These are phyloP conservation scores for Macrobrachium nipponense DNA, from an alignment of 1,140 invertebrate genomes.

Conservation along the genomic window DNA sequence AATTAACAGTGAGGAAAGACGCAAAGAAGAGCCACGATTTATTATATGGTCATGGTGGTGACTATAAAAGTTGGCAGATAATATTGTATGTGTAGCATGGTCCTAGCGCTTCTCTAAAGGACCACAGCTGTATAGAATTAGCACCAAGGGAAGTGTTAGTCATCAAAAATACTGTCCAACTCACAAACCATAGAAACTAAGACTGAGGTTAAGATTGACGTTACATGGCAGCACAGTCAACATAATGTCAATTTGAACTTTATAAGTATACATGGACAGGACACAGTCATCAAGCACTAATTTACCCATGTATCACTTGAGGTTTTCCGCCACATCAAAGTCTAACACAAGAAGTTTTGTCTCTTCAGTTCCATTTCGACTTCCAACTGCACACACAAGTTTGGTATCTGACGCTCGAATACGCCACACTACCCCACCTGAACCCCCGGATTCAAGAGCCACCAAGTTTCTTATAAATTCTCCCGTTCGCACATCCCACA, in stretches of 20 bases:
- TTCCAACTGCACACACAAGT: constrained; percentile 97
- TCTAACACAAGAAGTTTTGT: constrained; percentile 97
- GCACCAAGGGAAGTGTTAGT: constrained; percentile 57
- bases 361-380: constrained; percentile 91
- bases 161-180: constrained; percentile 57
- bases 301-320: constrained; percentile 59
- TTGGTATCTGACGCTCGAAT: constrained; percentile 96
- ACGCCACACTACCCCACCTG: constrained; percentile 98
- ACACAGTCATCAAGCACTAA: constrained; percentile 31
- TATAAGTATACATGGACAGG: constrained; percentile 53
- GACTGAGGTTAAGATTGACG: constrained; percentile 17
- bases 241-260: constrained; percentile 57
- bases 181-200: constrained; percentile 50
- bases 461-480: constrained; percentile 44
- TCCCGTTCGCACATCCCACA: constrained; percentile 97
- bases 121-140: constrained; percentile 39
- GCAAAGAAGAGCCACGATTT: no score
- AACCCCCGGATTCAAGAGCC: constrained; percentile 84
- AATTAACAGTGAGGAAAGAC: no score
- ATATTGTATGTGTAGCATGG: constrained; percentile 25
- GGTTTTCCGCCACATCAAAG: constrained; percentile 81
- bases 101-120: neutral
- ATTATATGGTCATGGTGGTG: neutral
- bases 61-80: constrained; percentile 4
- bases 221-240: constrained; percentile 56